These are phyloP conservation scores for Xanthorhoe designata DNA, from an alignment of 2,888 invertebrate genomes.

Conservation along the genomic window DNA sequence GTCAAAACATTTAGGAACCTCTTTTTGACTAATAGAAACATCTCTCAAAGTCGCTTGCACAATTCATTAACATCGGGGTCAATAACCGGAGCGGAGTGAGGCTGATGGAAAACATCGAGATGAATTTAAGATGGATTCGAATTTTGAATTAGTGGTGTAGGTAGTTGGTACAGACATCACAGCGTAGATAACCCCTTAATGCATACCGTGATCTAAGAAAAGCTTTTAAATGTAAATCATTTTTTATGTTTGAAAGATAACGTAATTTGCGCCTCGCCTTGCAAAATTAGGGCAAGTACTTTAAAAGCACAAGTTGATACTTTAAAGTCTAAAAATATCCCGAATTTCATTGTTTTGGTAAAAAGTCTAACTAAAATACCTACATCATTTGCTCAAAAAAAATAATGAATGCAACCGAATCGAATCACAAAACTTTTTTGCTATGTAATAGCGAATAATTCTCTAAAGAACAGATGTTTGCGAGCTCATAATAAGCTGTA, in stretches of 20 bases:
- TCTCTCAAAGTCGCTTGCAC: conserved; percentile 69
- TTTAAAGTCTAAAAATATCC: not conserved
- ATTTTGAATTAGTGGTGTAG: conserved; percentile 67
- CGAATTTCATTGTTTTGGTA: conserved; percentile 7
- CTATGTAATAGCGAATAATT: conserved; percentile 72
- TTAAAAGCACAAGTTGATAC: not conserved
- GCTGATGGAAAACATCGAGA: conserved; percentile 57
- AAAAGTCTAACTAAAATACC: conserved; percentile 30
- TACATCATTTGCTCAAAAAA: conserved; percentile 49
- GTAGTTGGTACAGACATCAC: conserved; percentile 28
- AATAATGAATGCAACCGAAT: conserved; percentile 56
- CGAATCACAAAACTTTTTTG: conserved; percentile 71
- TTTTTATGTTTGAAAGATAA: conserved; percentile 45
- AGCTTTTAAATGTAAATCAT: conserved; percentile 44
- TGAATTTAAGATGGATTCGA: conserved; percentile 74
- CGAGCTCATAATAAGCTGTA: conserved; percentile 83
- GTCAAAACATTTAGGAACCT: conserved; percentile 35
- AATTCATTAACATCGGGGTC: conserved; percentile 77
- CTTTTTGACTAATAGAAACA: conserved; percentile 62
- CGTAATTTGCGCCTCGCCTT: conserved; percentile 5
- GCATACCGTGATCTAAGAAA: conserved; percentile 57
- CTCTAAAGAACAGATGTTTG: conserved; percentile 80
- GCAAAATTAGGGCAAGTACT: conserved; percentile 1
- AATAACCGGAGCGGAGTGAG: conserved; percentile 71
- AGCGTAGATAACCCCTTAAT: conserved; percentile 77